Evolutionary conservation across 2,797 vertebrate genomes (phyloP).

Genomic region (Cyprinodon diabolis): DNA sequence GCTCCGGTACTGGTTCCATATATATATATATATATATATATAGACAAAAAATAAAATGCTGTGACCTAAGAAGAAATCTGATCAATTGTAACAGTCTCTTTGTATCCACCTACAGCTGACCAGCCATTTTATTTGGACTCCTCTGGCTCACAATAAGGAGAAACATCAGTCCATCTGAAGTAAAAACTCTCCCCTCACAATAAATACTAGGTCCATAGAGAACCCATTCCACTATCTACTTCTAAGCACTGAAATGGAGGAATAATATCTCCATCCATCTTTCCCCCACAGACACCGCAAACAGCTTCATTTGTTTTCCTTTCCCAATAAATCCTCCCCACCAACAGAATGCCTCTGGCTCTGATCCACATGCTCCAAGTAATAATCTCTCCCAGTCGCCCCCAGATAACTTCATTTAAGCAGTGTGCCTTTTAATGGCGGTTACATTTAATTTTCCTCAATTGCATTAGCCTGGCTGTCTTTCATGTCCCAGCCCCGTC

Average conservation of each 20-base stretch:
- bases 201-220: background rate
- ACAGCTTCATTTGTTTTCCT: conserved; percentile 13
- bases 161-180: conserved; percentile 3
- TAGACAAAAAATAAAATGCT: background rate
- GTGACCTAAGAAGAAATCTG: background rate
- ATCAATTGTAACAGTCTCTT: too few relatives aligned
- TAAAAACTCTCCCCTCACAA: conserved; percentile 6
- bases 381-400: conserved; percentile 48
- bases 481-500: conserved; percentile 68
- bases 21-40: too few relatives aligned
- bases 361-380: conserved; percentile 38
- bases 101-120: background rate
- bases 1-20: too few relatives aligned
- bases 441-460: conserved; percentile 64
- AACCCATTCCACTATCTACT: background rate
- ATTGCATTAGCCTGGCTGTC: conserved; percentile 67
- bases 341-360: conserved; percentile 20
- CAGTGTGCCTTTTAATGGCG: conserved; percentile 48
- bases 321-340: conserved; percentile 41
- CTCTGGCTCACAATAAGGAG: conserved; percentile 7
- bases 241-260: background rate
- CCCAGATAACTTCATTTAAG: conserved; percentile 51
- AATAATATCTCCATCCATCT: background rate
- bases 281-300: too few relatives aligned
- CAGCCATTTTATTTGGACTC: conserved; percentile 5